Percentiles rank a stretch among this genome's conserved stretches.
These are phyloP conservation scores for Tauraco hartlaubi DNA, from an alignment of 2,797 vertebrate species.

Conservation along the genomic window DNA sequence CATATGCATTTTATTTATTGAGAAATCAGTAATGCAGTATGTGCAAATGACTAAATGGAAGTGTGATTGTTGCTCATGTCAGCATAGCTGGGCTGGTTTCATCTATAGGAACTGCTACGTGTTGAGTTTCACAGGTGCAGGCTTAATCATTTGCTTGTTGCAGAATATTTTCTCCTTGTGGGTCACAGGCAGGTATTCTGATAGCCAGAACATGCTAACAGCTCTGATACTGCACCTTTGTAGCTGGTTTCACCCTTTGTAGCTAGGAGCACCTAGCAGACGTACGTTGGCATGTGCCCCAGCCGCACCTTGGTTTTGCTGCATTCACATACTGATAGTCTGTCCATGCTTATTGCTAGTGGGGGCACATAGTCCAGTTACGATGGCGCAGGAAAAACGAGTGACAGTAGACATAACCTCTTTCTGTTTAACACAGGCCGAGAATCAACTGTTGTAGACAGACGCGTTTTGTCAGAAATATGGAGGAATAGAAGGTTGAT, in stretches of 20 bases:
- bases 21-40: not conserved
- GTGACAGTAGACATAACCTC: not conserved
- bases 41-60: slow-evolving; percentile 11
- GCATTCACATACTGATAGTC: rapidly evolving
- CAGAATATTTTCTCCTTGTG: not conserved
- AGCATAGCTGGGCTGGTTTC: not conserved
- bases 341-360: not conserved
- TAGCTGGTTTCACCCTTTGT: not conserved
- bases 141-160: not conserved
- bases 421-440: slow-evolving; percentile 63
- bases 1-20: not conserved
- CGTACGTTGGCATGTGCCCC: rapidly evolving
- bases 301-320: not conserved
- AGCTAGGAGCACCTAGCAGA: not conserved
- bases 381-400: not conserved
- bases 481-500: slow-evolving; percentile 83
- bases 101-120: not conserved
- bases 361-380: not conserved
- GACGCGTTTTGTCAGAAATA: slow-evolving; percentile 19
- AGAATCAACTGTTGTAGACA: slow-evolving; percentile 54
- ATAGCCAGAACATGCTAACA: not conserved
- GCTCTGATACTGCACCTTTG: not conserved
- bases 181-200: not conserved
- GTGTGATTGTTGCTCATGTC: slow-evolving; percentile 24
- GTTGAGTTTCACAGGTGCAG: slow-evolving; percentile 24